phyloP scores from a whole-genome alignment of 2,888 invertebrate genomes.

The Dastarcus helophoroides region DNA sequence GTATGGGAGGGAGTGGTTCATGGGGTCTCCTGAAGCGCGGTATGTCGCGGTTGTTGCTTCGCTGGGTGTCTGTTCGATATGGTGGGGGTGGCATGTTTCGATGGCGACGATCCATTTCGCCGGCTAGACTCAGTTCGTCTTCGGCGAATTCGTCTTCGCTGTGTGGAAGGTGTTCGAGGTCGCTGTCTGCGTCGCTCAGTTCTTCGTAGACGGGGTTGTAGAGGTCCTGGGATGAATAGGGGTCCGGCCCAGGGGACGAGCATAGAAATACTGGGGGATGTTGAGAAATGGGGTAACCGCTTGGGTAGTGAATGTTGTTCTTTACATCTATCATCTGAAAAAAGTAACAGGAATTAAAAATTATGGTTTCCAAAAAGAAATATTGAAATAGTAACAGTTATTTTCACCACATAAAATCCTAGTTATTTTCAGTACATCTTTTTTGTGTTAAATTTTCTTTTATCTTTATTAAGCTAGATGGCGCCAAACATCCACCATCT shows the following conservation, averaged over 20 bases:
- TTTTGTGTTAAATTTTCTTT: too few species aligned
- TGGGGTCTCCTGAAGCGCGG: conserved; percentile 48
- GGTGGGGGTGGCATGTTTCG: conserved; percentile 36
- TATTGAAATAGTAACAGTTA: too few species aligned
- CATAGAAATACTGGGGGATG: conserved; percentile 60
- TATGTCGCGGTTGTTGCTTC: conserved; percentile 37
- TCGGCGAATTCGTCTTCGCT: conserved; percentile 81
- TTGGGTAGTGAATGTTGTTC: conserved; percentile 46
- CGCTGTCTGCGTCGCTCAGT: conserved; percentile 54
- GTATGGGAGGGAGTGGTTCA: conserved; percentile 47
- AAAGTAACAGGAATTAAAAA: too few species aligned
- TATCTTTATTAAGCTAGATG: too few species aligned
- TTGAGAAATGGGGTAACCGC: conserved; percentile 49
- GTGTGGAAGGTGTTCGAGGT: conserved; percentile 46
- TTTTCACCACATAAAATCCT: too few species aligned
- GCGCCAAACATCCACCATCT: too few species aligned
- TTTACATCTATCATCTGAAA: conserved; percentile 65
- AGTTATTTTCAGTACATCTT: too few species aligned
- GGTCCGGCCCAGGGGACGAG: conserved; percentile 55
- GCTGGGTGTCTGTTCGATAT: conserved; percentile 30
- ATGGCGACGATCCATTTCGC: conserved; percentile 31
- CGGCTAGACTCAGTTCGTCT: conserved; percentile 59
- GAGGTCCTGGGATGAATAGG: conserved; percentile 49
- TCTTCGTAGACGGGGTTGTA: conserved; percentile 78
- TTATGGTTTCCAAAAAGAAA: too few species aligned